Conservation (phyloP, 2,797 vertebrate genomes). For the Sylvia borin region DNA sequence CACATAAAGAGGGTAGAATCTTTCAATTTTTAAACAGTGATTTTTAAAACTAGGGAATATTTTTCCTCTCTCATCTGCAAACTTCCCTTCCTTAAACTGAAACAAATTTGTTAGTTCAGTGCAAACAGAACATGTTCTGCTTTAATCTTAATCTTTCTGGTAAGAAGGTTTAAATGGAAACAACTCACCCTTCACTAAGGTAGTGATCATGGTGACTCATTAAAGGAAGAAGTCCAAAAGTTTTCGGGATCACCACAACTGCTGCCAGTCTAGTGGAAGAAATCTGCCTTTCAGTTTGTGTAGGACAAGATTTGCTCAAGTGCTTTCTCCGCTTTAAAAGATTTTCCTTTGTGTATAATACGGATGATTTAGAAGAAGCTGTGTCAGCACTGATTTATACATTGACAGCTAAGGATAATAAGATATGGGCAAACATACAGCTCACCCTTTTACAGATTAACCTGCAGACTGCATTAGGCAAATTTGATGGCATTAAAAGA, state of each 20-base stretch:
- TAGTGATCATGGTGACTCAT: background rate
- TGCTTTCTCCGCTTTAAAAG: constrained; percentile 57
- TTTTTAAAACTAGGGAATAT: background rate
- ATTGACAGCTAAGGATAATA: constrained; percentile 85
- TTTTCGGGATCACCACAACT: background rate
- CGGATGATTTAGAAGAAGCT: constrained; percentile 81
- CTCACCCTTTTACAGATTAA: constrained; percentile 86
- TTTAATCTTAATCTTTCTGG: background rate
- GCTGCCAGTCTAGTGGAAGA: constrained; percentile 20
- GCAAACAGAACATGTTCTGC: background rate
- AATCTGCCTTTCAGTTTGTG: constrained; percentile 59
- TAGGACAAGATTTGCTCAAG: constrained; percentile 65
- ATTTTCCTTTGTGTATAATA: constrained; percentile 72
- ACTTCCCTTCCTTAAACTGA: background rate
- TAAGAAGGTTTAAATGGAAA: constrained; percentile 7
- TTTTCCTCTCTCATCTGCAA: background rate
- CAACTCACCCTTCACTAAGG: constrained; percentile 32
- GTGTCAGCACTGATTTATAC: constrained; percentile 84
- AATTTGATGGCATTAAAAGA: constrained; percentile 87
- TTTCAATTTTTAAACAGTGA: background rate
- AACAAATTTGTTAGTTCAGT: background rate
- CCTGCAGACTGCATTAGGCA: constrained; percentile 87
- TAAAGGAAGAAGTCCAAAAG: constrained; percentile 24
- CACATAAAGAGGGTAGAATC: background rate
- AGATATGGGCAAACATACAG: constrained; percentile 81